Evolutionary conservation across 2,888 invertebrate genomes (phyloP).

Genomic region (Amphiduros pacificus): DNA sequence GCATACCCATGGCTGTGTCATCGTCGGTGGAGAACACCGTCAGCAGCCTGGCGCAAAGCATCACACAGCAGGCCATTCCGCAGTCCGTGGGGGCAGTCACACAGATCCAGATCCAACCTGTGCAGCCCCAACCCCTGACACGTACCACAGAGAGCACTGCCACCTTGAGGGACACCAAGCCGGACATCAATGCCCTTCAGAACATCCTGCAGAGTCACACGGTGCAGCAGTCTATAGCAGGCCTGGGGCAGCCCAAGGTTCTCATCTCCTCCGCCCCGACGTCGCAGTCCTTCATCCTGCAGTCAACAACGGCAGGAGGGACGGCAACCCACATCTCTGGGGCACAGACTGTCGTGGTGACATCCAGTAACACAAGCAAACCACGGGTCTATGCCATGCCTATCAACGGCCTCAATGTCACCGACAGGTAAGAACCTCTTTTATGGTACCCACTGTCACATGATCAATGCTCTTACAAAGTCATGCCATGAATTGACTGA

Average conservation of each 20-base stretch:
- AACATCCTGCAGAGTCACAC: slow-evolving; percentile 14
- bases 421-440: no score
- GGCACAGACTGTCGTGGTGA: background rate
- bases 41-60: background rate
- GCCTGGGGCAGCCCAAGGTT: slow-evolving; percentile 2
- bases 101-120: slow-evolving; percentile 9
- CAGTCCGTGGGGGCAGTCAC: background rate
- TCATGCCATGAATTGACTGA: no score
- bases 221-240: background rate
- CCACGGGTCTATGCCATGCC: background rate
- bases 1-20: background rate
- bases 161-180: slow-evolving; percentile 1
- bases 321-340: background rate
- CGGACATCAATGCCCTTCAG: slow-evolving; percentile 7
- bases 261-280: background rate
- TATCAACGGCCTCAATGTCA: background rate
- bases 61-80: background rate
- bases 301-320: background rate
- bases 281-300: background rate
- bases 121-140: slow-evolving; percentile 1
- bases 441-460: no score
- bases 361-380: background rate
- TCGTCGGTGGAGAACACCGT: background rate
- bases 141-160: slow-evolving; percentile 1
- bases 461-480: no score